Evolutionary conservation across 2,888 invertebrate species (phyloP), one percentile per base, ranked within the genome.

Genomic region (Cremastinae sp.): DNA sequence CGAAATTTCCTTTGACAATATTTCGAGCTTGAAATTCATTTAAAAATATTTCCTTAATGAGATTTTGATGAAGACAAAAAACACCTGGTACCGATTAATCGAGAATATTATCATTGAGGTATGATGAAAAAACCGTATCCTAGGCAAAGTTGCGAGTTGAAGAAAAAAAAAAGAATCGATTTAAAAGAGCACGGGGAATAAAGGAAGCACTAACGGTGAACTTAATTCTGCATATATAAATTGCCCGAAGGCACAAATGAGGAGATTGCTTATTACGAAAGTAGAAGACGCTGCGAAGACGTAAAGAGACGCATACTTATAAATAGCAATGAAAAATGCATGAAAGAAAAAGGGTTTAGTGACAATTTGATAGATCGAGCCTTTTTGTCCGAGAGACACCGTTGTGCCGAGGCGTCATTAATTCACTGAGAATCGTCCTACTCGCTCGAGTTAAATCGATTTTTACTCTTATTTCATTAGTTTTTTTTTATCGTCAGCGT

Each of bases 281-380:
- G 76, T 74, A 71, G 76, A 79, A 28, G 28, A 5, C 5, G 28
- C 28, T 28, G 28, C 28, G 28, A 28, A 28, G 5, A 28, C 28
- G 28, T 5, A 5, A 3, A 28, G 5, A 28, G 5, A 28, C 28
- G 28, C 28, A 5, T 28, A 28, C 78, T 77, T 72, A 59, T n/a
- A 16, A 14, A 64, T 59, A 45, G 51, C 36, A 79, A 80, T 80
- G 80, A 74, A 79, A 81, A 84, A 84, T 83, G n/a, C n/a, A n/a
- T n/a, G 12, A 62, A 58, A 69, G 45, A 64, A 43, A 38, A 47
- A 83, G 82, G 83, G 80, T 79, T 53, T 80, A 85, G 85, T 85
- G 87, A 88, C 88, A 87, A 88, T 88, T 87, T 88, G 88, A 88
- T 88, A 87, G 85, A 88, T 88, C 69, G 83, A 77, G 73, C 54